A percentile compares a stretch with the other conserved stretches of the same genome.
Conservation (phyloP, 2,113 vertebrate species). For the Grantiella picta region DNA sequence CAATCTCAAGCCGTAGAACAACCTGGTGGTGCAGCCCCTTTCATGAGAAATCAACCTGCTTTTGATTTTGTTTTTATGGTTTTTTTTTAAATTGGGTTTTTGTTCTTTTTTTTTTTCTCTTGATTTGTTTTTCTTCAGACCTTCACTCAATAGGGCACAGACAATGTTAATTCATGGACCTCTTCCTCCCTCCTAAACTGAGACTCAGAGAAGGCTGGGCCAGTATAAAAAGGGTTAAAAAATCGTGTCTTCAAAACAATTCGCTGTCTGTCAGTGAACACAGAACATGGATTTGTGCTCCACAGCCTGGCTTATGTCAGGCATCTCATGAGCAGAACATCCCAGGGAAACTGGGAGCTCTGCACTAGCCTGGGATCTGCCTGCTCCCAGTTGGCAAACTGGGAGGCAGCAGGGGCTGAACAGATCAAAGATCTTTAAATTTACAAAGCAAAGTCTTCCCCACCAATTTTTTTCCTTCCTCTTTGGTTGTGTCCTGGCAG, state of each 20-base stretch:
- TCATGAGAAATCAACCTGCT: slow-evolving; percentile 79
- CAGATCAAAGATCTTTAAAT: background rate
- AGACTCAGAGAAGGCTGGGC: slow-evolving; percentile 29
- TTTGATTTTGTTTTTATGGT: slow-evolving; percentile 51
- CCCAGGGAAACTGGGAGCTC: background rate
- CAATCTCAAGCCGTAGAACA: slow-evolving; percentile 80
- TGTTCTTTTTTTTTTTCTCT: background rate
- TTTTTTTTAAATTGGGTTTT: background rate
- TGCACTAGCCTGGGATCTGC: fast-evolving
- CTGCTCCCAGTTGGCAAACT: background rate
- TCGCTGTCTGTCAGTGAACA: background rate
- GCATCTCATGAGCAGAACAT: background rate
- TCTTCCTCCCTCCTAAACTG: slow-evolving; percentile 55
- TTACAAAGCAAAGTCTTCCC: background rate
- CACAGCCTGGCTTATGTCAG: background rate
- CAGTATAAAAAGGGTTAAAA: slow-evolving; percentile 18
- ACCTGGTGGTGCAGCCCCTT: slow-evolving; percentile 76
- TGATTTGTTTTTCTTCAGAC: slow-evolving; percentile 59
- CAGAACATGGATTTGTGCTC: background rate
- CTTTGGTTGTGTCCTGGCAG: background rate
- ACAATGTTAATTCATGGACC: slow-evolving; percentile 63
- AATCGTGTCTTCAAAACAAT: background rate
- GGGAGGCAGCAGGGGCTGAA: background rate
- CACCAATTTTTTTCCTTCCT: background rate
- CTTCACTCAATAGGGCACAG: slow-evolving; percentile 44